Evolutionary conservation across 2,113 vertebrate genomes (phyloP).

Genomic region (Coptodon bakossiorum): DNA sequence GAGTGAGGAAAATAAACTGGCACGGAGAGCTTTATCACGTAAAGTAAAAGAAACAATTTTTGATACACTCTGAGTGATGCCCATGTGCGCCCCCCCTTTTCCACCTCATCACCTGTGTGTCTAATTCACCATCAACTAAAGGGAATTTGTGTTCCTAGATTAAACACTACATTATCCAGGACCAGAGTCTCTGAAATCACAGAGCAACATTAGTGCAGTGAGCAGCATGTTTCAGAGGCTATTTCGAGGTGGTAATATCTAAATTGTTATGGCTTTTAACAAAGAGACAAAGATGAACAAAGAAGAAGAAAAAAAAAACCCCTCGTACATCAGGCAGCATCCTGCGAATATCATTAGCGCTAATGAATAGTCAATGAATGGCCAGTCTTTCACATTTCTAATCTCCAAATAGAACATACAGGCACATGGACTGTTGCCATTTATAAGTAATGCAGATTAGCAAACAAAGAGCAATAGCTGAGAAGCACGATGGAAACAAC

Average conservation of each 20-base stretch:
- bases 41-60: not conserved
- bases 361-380: conserved; percentile 31
- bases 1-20: not conserved
- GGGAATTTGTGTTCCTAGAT: conserved; percentile 16
- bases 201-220: not conserved
- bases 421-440: not conserved
- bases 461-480: not conserved
- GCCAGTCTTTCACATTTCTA: conserved; percentile 17
- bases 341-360: not conserved
- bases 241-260: not conserved
- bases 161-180: conserved; percentile 1
- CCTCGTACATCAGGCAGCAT: not conserved
- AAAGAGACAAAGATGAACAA: not conserved
- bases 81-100: not conserved
- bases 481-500: not conserved
- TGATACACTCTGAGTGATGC: not conserved
- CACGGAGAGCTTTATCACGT: not conserved
- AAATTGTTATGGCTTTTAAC: conserved; percentile 2
- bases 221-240: not conserved
- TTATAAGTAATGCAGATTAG: not conserved
- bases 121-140: conserved; percentile 11
- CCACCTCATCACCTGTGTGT: not conserved
- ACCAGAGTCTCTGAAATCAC: not conserved
- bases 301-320: not conserved
- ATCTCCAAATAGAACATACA: not conserved